These are phyloP conservation scores for Mesembrinibis cayennensis DNA, from an alignment of 2,113 vertebrate species.

Conservation along the genomic window DNA sequence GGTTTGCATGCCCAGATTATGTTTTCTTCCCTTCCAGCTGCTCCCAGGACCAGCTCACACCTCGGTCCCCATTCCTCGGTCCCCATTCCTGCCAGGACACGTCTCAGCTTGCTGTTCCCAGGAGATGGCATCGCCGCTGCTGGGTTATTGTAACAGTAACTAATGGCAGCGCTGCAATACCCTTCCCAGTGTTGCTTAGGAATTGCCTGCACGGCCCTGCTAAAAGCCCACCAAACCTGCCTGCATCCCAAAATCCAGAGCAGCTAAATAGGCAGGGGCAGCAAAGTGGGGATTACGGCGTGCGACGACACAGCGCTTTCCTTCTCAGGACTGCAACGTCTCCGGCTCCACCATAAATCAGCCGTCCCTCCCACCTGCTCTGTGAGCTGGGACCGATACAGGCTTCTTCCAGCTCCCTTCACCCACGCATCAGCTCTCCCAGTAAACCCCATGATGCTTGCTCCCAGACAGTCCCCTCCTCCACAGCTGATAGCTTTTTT, in stretches of 20 bases:
- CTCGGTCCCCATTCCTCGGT: not conserved
- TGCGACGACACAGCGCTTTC: rapidly evolving
- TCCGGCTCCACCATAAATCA: not conserved
- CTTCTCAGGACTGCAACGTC: not conserved
- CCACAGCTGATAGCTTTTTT: not conserved
- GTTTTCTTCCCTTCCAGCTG: not conserved
- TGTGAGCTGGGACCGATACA: not conserved
- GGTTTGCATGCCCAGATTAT: not conserved
- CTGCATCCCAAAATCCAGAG: not conserved
- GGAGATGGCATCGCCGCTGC: not conserved
- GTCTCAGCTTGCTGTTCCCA: not conserved
- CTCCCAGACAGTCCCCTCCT: not conserved
- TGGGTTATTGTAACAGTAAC: not conserved
- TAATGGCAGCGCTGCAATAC: rapidly evolving
- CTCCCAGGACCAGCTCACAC: not conserved
- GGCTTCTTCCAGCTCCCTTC: not conserved
- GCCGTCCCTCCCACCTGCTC: not conserved
- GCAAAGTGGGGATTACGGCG: rapidly evolving
- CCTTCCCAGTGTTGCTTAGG: not conserved
- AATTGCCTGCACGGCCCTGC: not conserved
- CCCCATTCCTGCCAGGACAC: not conserved
- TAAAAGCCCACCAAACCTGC: not conserved
- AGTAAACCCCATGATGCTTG: not conserved
- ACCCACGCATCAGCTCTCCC: not conserved
- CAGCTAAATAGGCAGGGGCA: not conserved